Evolutionary conservation across 1,140 invertebrate genomes (phyloP).

Genomic region (Calycopis cecrops): DNA sequence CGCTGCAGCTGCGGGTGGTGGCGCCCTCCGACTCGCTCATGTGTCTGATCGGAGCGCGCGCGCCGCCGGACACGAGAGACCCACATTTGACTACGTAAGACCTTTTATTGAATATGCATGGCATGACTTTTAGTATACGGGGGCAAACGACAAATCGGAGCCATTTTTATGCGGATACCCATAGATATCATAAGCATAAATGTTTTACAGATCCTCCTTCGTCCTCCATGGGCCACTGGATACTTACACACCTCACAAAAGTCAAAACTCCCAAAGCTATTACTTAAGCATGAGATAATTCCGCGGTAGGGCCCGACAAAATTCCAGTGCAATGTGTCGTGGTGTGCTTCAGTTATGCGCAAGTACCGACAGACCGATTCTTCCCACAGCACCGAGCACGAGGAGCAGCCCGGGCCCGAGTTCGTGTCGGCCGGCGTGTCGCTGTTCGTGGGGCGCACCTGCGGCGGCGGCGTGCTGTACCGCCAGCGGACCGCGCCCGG

Average conservation of each 20-base stretch:
- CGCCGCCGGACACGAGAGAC: constrained; percentile 69
- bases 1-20: constrained; percentile 72
- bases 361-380: not conserved
- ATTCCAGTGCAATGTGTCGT: no score
- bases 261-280: no score
- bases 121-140: no score
- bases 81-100: constrained; percentile 39
- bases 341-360: no score
- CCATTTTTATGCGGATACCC: no score
- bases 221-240: no score
- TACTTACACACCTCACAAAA: no score
- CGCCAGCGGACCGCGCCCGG: constrained; percentile 67
- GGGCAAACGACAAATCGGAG: no score
- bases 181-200: no score
- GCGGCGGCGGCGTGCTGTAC: constrained; percentile 71
- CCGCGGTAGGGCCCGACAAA: no score
- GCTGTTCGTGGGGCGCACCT: constrained; percentile 73
- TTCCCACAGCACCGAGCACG: constrained; percentile 43
- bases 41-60: constrained; percentile 75
- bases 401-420: constrained; percentile 71
- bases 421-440: constrained; percentile 78
- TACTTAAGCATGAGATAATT: no score
- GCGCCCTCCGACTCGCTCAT: constrained; percentile 75
- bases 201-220: no score
- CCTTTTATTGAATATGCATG: not conserved